Percentiles rank a stretch among this genome's conserved stretches.
These are phyloP conservation scores for Platycheirus albimanus DNA, from an alignment of 2,888 invertebrate genomes.

Conservation along the genomic window DNA sequence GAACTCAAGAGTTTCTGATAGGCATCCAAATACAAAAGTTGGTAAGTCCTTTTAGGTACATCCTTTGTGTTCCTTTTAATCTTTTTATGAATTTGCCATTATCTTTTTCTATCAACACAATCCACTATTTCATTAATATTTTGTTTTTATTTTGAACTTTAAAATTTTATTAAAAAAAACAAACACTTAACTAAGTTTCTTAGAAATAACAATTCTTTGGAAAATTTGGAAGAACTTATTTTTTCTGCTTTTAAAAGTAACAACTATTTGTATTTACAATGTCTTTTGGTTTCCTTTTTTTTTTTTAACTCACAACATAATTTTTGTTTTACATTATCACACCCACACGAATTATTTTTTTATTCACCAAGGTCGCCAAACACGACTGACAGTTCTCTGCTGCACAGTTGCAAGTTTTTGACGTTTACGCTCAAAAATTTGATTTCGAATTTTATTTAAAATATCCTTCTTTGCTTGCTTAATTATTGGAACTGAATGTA, in stretches of 20 bases:
- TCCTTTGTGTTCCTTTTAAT: too few species aligned
- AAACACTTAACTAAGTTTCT: conserved; percentile 58
- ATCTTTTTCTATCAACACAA: too few species aligned
- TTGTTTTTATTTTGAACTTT: neutral
- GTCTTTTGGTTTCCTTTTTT: conserved; percentile 60
- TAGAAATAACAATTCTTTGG: conserved; percentile 70
- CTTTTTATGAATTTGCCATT: too few species aligned
- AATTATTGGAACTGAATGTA: neutral
- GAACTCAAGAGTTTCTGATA: too few species aligned
- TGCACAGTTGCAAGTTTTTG: conserved; percentile 77
- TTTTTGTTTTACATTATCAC: neutral
- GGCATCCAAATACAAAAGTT: too few species aligned
- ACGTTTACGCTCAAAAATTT: conserved; percentile 81
- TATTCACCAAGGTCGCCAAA: conserved; percentile 80
- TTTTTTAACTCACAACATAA: conserved; percentile 5
- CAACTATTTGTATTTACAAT: conserved; percentile 50
- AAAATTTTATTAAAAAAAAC: conserved; percentile 5
- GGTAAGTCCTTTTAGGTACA: too few species aligned
- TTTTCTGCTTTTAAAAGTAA: conserved; percentile 22
- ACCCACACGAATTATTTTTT: neutral
- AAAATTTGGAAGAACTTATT: conserved; percentile 69
- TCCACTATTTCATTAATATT: too few species aligned
- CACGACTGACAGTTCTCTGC: conserved; percentile 77
- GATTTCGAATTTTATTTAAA: conserved; percentile 80
- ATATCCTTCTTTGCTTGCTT: conserved; percentile 78